Base-by-base conservation (phyloP, 2,113 vertebrate genomes). In the Bufo gargarizans region DNA sequence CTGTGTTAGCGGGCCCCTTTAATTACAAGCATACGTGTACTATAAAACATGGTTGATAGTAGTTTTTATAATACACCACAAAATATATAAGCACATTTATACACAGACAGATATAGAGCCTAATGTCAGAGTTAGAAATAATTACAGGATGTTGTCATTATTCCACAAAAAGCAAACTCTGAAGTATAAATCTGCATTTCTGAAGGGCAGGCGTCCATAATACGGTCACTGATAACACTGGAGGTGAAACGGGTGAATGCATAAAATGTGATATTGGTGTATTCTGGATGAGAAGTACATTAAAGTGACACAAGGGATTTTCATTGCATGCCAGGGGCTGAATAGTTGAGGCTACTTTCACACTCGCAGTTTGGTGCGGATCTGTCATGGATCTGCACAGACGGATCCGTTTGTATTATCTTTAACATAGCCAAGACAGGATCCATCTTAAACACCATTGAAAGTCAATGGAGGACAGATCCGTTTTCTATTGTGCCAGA, bases 21-120 rank as follows among this genome's bases (percentile, higher is more conserved):
- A 87, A 87, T 87, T 87, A 80, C n/a, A 63, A 33, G 22, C 63
- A 87, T 45, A 55, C 14, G 77, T 80, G 77, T 58, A 43, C 9
- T 43, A 22, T 53, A 49, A 86, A 45, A 20, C 63, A 71, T 43
- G 14, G 22, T 14, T 8, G 78, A 81, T 45, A 61, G 77, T 6
- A 33, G 78, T 81, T 47, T 59, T 45, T 56, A 45, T 45, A 59
- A 59, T 61, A 61, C n/a, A 84, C 82, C 63, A 71, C 82, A 71
- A 53, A 22, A 8, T 17, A 45, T 9, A 71, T 4, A 33, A 33
- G 63, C 65, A 22, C 20, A 16, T 56, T 55, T 56, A 33, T 8
- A 58, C 4, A 16, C 0, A 80, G 55, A 81, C 9, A 81, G 19
- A 59, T 55, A 59, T 58, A 20, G 55, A 53, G 1, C 6, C 17